Evolutionary conservation across 2,888 invertebrate species (phyloP).

Genomic region (Malachius bipustulatus): DNA sequence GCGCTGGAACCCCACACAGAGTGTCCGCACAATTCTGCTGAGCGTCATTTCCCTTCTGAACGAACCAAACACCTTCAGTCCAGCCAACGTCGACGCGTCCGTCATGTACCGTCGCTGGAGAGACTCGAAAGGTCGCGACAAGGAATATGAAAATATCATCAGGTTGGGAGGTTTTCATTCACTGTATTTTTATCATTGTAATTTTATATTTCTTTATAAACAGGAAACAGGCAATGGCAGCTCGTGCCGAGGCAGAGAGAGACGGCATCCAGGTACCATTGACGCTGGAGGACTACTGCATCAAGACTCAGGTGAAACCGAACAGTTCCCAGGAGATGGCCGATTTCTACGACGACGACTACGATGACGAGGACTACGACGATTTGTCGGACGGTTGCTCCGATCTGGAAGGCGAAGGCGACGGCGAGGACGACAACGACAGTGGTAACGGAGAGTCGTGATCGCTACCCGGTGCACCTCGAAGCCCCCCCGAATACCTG

Average conservation of each 20-base stretch:
- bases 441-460: conserved; percentile 89
- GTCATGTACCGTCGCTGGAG: conserved; percentile 99
- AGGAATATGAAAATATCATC: conserved; percentile 98
- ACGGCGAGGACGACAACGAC: conserved; percentile 75
- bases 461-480: conserved; percentile 33
- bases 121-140: conserved; percentile 94
- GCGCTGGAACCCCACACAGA: conserved; percentile 99
- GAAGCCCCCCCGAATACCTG: conserved; percentile 7
- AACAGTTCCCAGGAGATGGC: conserved; percentile 85
- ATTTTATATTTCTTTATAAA: conserved; percentile 20
- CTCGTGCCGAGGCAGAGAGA: conserved; percentile 87
- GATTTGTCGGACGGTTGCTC: conserved; percentile 57
- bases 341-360: conserved; percentile 93
- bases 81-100: conserved; percentile 98
- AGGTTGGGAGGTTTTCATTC: too few relatives aligned
- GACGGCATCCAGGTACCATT: conserved; percentile 95
- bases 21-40: conserved; percentile 93
- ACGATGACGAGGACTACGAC: conserved; percentile 62
- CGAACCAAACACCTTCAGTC: conserved; percentile 98
- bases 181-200: too few relatives aligned
- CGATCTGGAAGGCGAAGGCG: conserved; percentile 56
- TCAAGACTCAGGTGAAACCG: conserved; percentile 82
- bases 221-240: conserved; percentile 94
- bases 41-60: conserved; percentile 97
- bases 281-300: conserved; percentile 97